Evolutionary conservation across 2,888 invertebrate species (phyloP), one percentile per base, ranked within the genome.

Genomic region (Hyppa rectilinea): DNA sequence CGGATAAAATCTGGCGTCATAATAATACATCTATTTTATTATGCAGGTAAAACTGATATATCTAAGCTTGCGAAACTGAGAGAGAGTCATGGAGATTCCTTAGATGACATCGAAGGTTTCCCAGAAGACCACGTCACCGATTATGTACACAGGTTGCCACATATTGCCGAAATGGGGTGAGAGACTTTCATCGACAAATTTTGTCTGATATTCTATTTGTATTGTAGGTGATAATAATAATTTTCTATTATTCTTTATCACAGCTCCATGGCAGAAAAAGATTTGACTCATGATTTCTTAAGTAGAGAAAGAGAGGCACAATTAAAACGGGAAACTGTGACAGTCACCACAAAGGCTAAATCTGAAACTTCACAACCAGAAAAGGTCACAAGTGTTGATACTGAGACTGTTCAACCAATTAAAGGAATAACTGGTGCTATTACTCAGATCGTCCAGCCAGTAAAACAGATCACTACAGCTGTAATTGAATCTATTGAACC

Each of bases 71-170:
- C 93, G 20, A 94, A 91, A 80, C 80, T 96, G 67, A 92, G 52
- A 31, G 59, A 59, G 29, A 59, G 91, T 2, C 96, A 96, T 68
- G 96, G 96, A 49, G 96, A 96, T 83, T 96, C 96, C 6, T 88
- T 96, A 69, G 96, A 96, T 88, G 96, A 96, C 47, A 96, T 96
- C 2, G 96, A 96, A 92, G 96, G 95, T 43, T 96, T 96, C 56
- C 96, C 96, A 40, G 96, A 96, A 87, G 95, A 95, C 72, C 95
- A 95, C 73, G 94, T 94, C 4, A 90, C 90, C 36, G 96, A 96
- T 80, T 95, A 95, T 70, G 89, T 95, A 26, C 95, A 94, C 80
- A 95, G 92, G 86, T 82, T 96, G 58, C 96, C 96, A 52, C 92
- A 96, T 80, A 96, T 96, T 81, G 92, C 93, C 70, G 96, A 96